phyloP scores from a whole-genome alignment of 2,797 vertebrate species.

The Alcedo quadribrachys region DNA sequence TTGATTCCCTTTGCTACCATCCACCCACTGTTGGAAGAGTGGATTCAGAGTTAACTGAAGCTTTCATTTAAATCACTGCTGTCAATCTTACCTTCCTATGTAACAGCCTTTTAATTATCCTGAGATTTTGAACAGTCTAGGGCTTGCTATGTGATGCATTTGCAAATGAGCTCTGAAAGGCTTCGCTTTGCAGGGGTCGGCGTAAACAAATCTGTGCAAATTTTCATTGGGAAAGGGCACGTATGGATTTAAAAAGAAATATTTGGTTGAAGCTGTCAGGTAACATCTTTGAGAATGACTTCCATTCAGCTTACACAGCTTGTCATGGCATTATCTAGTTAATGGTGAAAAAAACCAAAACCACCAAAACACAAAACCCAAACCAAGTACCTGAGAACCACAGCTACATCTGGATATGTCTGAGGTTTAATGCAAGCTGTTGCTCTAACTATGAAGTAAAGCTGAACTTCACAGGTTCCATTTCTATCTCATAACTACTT shows the following conservation, averaged over 20 bases:
- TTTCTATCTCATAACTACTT: neutral
- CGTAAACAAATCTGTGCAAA: neutral
- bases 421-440: neutral
- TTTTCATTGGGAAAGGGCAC: neutral
- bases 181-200: neutral
- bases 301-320: neutral
- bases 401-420: neutral
- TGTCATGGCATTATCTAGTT: neutral
- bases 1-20: neutral
- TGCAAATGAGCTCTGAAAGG: neutral
- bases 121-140: neutral
- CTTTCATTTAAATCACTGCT: neutral
- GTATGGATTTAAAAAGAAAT: neutral
- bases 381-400: neutral
- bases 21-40: neutral
- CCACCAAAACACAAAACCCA: neutral
- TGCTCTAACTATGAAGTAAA: neutral
- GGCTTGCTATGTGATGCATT: neutral
- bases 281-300: neutral
- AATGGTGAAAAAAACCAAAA: neutral
- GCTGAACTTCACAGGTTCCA: neutral
- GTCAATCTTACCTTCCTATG: neutral
- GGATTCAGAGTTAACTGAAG: neutral
- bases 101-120: neutral
- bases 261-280: neutral